Percentiles rank a stretch among this genome's conserved stretches.
phyloP scores from a whole-genome alignment of 2,113 vertebrate genomes.

The Acanthisitta chloris region DNA sequence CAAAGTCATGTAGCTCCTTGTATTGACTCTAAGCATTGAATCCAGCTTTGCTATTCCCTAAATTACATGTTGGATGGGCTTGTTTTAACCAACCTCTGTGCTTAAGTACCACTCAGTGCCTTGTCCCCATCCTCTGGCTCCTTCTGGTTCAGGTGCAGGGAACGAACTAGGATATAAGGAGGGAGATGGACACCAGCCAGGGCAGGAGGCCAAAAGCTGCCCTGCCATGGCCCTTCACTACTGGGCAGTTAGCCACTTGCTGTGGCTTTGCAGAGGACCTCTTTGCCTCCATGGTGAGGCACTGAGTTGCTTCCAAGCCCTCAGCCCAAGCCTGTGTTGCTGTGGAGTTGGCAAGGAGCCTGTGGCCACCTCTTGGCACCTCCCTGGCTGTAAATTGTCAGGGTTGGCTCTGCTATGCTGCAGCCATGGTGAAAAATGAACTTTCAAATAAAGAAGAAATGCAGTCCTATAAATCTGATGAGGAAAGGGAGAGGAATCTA shows the following conservation, averaged over 20 bases:
- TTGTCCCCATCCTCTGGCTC: not conserved
- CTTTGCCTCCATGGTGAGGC: rapidly evolving
- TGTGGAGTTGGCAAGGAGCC: not conserved
- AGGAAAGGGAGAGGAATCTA: not conserved
- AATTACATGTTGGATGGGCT: rapidly evolving
- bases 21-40: not conserved
- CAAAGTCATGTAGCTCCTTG: not conserved
- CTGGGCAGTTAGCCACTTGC: not conserved
- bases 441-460: not conserved
- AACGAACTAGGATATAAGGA: not conserved
- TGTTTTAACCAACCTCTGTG: not conserved
- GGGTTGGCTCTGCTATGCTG: not conserved
- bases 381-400: not conserved
- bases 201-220: not conserved
- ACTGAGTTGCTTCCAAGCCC: rapidly evolving
- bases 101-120: not conserved
- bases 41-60: not conserved
- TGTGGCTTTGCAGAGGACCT: not conserved
- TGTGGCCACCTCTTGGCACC: not conserved
- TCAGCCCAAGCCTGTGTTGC: rapidly evolving
- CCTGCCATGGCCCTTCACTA: not conserved
- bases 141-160: not conserved
- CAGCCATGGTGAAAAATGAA: not conserved
- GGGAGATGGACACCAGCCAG: not conserved
- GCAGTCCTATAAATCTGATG: not conserved